phyloP scores from a whole-genome alignment of 2,888 invertebrate species.

The Melieria picta region DNA sequence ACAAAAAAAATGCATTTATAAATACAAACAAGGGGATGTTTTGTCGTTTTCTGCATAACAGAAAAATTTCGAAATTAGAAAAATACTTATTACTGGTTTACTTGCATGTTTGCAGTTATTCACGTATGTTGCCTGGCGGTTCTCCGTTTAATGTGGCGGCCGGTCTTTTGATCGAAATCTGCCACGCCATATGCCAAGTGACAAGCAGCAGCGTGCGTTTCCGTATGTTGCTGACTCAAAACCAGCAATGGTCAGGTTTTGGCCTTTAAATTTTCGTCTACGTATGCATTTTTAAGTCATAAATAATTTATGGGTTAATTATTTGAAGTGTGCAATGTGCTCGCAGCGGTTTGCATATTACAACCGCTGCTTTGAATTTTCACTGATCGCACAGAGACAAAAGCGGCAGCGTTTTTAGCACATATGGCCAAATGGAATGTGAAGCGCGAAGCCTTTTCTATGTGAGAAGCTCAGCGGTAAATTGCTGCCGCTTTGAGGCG shows the following conservation, averaged over 20 bases:
- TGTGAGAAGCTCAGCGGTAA: too few species aligned
- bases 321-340: slow-evolving; percentile 34
- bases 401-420: slow-evolving; percentile 41
- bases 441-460: neutral
- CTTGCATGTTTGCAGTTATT: neutral
- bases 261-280: neutral
- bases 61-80: slow-evolving; percentile 35
- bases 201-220: slow-evolving; percentile 40
- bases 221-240: too few species aligned
- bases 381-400: neutral
- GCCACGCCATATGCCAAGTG: slow-evolving; percentile 48
- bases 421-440: slow-evolving; percentile 54
- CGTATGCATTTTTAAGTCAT: slow-evolving; percentile 18
- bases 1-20: neutral
- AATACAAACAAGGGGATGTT: too few species aligned
- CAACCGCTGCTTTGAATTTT: neutral
- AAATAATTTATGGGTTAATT: slow-evolving; percentile 38
- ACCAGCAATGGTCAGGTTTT: too few species aligned
- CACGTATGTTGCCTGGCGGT: slow-evolving; percentile 50
- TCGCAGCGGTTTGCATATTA: neutral
- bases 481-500: slow-evolving; percentile 50
- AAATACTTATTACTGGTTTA: neutral
- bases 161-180: slow-evolving; percentile 17
- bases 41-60: slow-evolving; percentile 14
- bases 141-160: slow-evolving; percentile 42